Base-by-base conservation (phyloP, 2,797 vertebrate genomes). In the Telmatherina bonti region DNA sequence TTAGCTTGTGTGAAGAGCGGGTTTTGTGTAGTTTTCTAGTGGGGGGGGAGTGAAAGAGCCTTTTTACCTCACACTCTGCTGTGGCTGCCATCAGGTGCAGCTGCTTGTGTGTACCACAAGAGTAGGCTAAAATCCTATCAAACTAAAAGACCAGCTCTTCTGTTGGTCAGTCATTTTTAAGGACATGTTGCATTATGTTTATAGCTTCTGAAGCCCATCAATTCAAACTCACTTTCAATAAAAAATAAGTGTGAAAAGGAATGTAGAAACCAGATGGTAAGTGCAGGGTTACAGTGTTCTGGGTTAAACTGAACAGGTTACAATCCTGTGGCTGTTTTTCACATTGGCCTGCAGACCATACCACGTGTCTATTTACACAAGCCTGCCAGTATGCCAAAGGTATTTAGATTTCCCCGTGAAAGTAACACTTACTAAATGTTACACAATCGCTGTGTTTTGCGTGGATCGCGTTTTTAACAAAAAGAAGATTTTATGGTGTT, bases 41-140 rank as follows among this genome's bases (percentile, higher is more conserved):
- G 70, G 63, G 63, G 63, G 63, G 83, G 85, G 83, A 72, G 78
- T 92, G 86, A 93, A 94, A 91, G 89, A 70, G 76, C 61, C 69
- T 72, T 84, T 92, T 91, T 80, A 82, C 63, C 33, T 56, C 61
- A 53, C 64, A 18, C 57, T 51, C 70, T 22, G 26, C 76, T 68
- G 61, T 38, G 0, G 7, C 77, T 64, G 60, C 62, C 62, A 73
- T 90, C 84, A 89, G 84, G 85, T 92, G 89, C 90, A 91, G 87
- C 89, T 90, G 88, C 67, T 82, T 45, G 67, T 74, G 49, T 36
- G 29, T 56, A 22, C 55, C 62, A 54, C 36, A 45, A 9, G 43
- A 41, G 72, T 70, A 49, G 13, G 24, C 55, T 8, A 16, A 52
- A 18, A 22, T 62, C 13, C 20, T 12, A 43, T 27, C 61, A 20